A percentile compares a stretch with the other conserved stretches of the same genome.
These are phyloP conservation scores for Thrips palmi DNA, from an alignment of 1,140 invertebrate genomes.

Conservation along the genomic window DNA sequence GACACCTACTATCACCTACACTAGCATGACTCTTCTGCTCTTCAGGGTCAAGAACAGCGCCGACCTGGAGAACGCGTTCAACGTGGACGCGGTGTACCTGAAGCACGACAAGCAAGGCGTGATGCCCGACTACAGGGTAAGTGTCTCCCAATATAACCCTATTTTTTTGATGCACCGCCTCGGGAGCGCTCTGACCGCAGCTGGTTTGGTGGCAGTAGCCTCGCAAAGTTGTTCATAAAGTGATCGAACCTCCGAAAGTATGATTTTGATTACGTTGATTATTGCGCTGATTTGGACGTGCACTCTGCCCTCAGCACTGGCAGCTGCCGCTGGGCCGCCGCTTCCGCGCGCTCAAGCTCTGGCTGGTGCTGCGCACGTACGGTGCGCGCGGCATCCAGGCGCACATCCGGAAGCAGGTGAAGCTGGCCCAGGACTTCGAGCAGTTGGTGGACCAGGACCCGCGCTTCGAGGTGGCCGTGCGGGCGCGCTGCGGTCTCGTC, in stretches of 20 bases:
- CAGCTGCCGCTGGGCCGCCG: constrained; percentile 80
- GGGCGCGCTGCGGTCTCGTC: constrained; percentile 60
- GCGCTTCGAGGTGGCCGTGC: constrained; percentile 58
- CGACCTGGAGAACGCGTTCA: constrained; percentile 68
- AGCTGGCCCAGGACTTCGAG: constrained; percentile 59
- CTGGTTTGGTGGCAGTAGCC: not conserved
- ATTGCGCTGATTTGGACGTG: not conserved
- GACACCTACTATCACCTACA: not conserved
- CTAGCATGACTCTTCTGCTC: constrained; percentile 7
- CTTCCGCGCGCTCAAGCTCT: constrained; percentile 84
- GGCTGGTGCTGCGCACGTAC: constrained; percentile 76
- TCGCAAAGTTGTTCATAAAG: not conserved
- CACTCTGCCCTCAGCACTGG: constrained; percentile 50
- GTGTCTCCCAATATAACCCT: constrained; percentile 6
- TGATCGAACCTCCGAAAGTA: not conserved
- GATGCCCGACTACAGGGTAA: constrained; percentile 64
- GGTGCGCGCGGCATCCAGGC: constrained; percentile 62
- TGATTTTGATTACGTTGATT: constrained; percentile 3
- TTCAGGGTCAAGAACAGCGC: constrained; percentile 59
- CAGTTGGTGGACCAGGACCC: constrained; percentile 42
- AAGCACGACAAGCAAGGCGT: constrained; percentile 27
- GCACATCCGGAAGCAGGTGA: constrained; percentile 57
- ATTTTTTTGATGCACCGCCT: no score
- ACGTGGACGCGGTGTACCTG: constrained; percentile 82
- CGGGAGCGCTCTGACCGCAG: not conserved